Base-by-base conservation (phyloP, 2,113 vertebrate species). In the Leptocoma aspasia region DNA sequence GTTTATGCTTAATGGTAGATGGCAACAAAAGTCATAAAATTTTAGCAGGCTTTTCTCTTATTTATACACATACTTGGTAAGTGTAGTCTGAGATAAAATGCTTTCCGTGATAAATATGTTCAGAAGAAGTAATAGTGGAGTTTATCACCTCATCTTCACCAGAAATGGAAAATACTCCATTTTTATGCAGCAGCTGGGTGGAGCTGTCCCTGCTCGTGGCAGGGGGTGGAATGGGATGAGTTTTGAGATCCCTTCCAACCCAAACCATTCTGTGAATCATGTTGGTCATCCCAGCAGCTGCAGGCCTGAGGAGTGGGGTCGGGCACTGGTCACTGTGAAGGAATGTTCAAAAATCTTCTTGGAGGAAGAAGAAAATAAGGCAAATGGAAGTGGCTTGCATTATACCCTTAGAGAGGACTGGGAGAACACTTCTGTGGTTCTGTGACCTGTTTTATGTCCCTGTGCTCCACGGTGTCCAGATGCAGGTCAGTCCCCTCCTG, bases 41-140 rank as follows among this genome's bases (percentile, higher is more conserved):
- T 72, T 90, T 63, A 95, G 87, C 49, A 95, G 82, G 60, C 89
- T 44, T 86, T 93, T 93, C 59, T 94, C 82, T 92, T 93, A 28
- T 92, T 94, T 93, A 92, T 94, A 83, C 54, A 30, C 19, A 5
- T 24, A 28, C 79, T 96, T 82, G 53, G 3, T 18, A 27, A 88
- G 68, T 61, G 80, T 54, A 53, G 86, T 83, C 86, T 66, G 42
- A 90, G 94, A 82, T 88, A 86, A 95, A 96, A 92, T 45, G 76
- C 80, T 71, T 89, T 84, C 72, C 3, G 1, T 1, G 4, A 20
- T 54, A 86, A 92, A 59, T n/a, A 23, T 3, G 9, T 54, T 86
- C 50, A 79, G 89, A 22, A 90, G 64, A 41, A 45, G 57, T 14
- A 53, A 78, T 75, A 8, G 35, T 45, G 59, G 41, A n/a, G 53